Evolutionary conservation across 2,113 vertebrate species (phyloP).

Genomic region (Montifringilla adamsi): DNA sequence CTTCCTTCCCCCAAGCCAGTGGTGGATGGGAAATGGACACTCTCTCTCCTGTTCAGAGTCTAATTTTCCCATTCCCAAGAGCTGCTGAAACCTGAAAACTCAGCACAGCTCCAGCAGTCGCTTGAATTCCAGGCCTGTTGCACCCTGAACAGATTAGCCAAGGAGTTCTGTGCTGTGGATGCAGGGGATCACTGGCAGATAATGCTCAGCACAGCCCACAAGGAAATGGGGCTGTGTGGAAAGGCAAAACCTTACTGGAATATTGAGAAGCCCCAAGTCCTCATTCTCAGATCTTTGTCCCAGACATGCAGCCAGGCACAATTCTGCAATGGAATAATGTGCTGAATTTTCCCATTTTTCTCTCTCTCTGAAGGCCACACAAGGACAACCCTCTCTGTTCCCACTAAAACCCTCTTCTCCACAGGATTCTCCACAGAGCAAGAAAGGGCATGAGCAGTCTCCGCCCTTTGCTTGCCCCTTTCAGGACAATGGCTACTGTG

Average conservation of each 20-base stretch:
- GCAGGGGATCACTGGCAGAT: neutral
- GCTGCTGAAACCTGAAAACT: neutral
- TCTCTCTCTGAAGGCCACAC: neutral
- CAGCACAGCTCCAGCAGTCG: neutral
- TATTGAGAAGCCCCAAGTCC: neutral
- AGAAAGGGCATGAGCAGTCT: neutral
- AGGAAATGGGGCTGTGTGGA: neutral
- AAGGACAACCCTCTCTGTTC: neutral
- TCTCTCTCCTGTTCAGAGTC: neutral
- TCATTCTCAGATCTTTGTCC: neutral
- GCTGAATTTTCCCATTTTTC: neutral
- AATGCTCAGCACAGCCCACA: neutral
- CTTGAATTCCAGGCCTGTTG: neutral
- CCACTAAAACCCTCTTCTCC: neutral
- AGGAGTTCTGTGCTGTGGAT: neutral
- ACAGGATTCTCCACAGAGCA: neutral
- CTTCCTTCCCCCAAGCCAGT: neutral
- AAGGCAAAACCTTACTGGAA: neutral
- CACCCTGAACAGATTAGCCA: neutral
- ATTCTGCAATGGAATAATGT: neutral
- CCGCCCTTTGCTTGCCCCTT: neutral
- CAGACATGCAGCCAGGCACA: neutral
- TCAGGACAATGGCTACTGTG: neutral
- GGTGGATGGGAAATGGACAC: neutral
- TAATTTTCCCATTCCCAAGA: neutral